These are phyloP conservation scores for Denticeps clupeoides DNA, from an alignment of 2,797 vertebrate genomes.

Conservation along the genomic window DNA sequence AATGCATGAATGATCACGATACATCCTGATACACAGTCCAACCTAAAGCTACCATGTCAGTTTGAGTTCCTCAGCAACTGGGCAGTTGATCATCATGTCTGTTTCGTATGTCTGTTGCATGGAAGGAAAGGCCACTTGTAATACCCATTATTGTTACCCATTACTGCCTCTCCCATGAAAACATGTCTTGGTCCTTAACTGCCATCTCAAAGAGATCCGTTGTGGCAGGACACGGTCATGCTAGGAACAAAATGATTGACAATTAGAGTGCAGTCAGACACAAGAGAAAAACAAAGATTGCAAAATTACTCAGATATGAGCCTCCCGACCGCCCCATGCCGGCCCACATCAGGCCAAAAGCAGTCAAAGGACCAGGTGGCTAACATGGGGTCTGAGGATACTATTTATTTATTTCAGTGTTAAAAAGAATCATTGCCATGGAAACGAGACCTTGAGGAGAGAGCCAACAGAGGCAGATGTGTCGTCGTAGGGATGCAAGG, in stretches of 20 bases:
- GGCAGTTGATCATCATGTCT: slow-evolving; percentile 20
- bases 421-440: slow-evolving; percentile 18
- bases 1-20: no score
- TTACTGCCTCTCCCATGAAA: slow-evolving; percentile 20
- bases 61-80: no score
- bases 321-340: not conserved
- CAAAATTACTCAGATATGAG: slow-evolving; percentile 1
- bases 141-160: no score
- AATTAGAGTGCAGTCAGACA: slow-evolving; percentile 1
- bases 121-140: no score
- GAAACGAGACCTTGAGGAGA: slow-evolving; percentile 16
- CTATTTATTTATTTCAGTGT: slow-evolving; percentile 20
- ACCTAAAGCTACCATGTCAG: no score
- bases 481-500: slow-evolving; percentile 3
- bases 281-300: slow-evolving; percentile 6
- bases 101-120: slow-evolving; percentile 12
- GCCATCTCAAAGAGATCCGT: slow-evolving; percentile 10
- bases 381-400: slow-evolving; percentile 4
- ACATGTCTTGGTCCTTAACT: slow-evolving; percentile 17
- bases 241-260: slow-evolving; percentile 17
- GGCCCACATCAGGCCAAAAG: slow-evolving; percentile 3
- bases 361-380: slow-evolving; percentile 8
- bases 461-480: slow-evolving; percentile 19
- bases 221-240: slow-evolving; percentile 21
- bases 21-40: no score